phyloP scores from a whole-genome alignment of 2,113 vertebrate species.

The Oreochromis spilurus region DNA sequence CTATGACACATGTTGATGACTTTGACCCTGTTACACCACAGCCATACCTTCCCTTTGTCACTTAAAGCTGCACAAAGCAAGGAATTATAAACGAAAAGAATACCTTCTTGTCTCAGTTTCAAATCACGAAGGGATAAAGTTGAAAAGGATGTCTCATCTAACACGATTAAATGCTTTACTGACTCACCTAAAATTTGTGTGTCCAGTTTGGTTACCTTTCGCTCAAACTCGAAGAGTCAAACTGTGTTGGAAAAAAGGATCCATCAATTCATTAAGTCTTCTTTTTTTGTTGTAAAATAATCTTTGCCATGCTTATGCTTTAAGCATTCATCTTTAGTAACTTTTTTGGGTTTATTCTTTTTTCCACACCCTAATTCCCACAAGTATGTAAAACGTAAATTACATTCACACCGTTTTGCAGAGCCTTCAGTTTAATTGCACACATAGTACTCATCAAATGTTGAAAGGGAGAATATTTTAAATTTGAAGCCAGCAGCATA shows the following conservation, averaged over 20 bases:
- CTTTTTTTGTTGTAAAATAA: neutral
- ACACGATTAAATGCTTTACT: neutral
- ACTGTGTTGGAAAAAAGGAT: neutral
- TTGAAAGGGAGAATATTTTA: neutral
- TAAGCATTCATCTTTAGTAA: neutral
- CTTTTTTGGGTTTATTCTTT: neutral
- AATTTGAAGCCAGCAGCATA: neutral
- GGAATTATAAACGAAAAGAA: neutral
- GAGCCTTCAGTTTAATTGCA: neutral
- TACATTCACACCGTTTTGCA: neutral
- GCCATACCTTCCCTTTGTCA: neutral
- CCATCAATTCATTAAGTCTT: neutral
- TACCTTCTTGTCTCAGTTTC: neutral
- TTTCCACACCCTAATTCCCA: neutral
- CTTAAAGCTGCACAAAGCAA: neutral
- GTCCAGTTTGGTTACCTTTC: neutral
- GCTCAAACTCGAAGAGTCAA: neutral
- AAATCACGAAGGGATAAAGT: neutral
- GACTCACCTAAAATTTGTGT: neutral
- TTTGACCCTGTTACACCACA: constrained; percentile 44
- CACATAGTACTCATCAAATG: neutral
- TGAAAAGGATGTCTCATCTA: neutral
- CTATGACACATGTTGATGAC: constrained; percentile 62
- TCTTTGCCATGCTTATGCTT: neutral
- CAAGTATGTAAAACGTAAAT: neutral